These are phyloP conservation scores for Tenthredo livida DNA, from an alignment of 2,888 invertebrate genomes.

Conservation along the genomic window DNA sequence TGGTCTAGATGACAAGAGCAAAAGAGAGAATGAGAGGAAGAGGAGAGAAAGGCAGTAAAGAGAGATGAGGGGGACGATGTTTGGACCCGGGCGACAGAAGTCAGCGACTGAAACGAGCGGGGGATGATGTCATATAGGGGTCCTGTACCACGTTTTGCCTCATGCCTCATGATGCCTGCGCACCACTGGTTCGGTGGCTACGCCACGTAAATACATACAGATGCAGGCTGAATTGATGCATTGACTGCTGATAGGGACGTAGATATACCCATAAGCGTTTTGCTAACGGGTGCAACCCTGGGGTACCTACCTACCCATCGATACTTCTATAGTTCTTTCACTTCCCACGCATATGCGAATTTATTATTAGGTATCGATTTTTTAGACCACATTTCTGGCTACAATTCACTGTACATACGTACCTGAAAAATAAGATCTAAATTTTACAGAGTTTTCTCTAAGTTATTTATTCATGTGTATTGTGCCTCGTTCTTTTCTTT, in stretches of 20 bases:
- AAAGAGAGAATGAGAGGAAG: background rate
- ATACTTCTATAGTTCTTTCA: background rate
- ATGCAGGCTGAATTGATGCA: slow-evolving; percentile 26
- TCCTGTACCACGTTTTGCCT: slow-evolving; percentile 49
- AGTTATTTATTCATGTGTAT: too few species aligned
- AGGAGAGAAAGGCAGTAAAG: background rate
- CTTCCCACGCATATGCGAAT: background rate
- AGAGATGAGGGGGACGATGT: slow-evolving; percentile 56
- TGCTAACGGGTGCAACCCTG: slow-evolving; percentile 6
- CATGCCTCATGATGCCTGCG: slow-evolving; percentile 36
- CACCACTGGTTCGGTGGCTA: background rate
- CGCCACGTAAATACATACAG: slow-evolving; percentile 29
- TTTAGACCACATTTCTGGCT: background rate
- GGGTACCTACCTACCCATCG: slow-evolving; percentile 1
- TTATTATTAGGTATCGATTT: background rate
- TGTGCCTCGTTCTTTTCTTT: too few species aligned
- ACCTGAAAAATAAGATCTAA: too few species aligned
- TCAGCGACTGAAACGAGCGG: slow-evolving; percentile 77
- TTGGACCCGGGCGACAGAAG: slow-evolving; percentile 76
- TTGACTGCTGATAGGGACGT: slow-evolving; percentile 42
- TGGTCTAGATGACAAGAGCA: background rate
- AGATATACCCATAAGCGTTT: background rate
- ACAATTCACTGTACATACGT: background rate
- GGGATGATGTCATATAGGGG: slow-evolving; percentile 76
- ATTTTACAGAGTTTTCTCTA: too few species aligned